Evolutionary conservation across 2,797 vertebrate species (phyloP).

Genomic region (Phataginus tetradactyla): DNA sequence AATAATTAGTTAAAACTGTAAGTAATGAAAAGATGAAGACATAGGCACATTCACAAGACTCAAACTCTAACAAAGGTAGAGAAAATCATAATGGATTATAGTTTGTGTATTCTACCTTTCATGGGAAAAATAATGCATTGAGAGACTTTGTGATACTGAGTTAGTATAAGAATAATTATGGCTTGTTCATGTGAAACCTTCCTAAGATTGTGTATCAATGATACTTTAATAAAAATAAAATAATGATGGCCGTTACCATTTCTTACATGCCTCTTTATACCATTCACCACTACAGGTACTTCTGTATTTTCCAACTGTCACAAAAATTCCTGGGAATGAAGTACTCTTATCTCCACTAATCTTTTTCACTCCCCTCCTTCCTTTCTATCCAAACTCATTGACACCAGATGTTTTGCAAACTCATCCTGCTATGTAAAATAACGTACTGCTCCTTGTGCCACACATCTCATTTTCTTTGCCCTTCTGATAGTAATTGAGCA

Average conservation of each 20-base stretch:
- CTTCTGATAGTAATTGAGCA: background rate
- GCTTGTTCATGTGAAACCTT: background rate
- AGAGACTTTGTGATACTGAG: background rate
- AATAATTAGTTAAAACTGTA: constrained; percentile 7
- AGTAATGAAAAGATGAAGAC: constrained; percentile 3
- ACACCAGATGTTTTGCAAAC: background rate
- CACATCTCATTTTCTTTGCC: background rate
- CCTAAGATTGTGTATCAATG: background rate
- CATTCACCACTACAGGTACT: background rate
- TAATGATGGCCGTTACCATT: background rate
- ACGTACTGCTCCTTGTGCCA: background rate
- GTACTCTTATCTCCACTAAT: background rate
- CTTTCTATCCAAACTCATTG: background rate
- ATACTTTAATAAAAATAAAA: too few relatives aligned
- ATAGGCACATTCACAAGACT: background rate
- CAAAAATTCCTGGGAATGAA: background rate
- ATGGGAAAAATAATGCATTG: background rate
- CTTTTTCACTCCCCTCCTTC: background rate
- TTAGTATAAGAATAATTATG: background rate
- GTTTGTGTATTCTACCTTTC: background rate
- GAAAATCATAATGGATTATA: background rate
- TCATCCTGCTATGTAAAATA: background rate
- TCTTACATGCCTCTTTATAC: background rate
- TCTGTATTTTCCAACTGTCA: background rate
- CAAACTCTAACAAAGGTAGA: background rate